Percentiles rank a stretch among this genome's conserved stretches.
Conservation (phyloP, 2,113 vertebrate genomes). For the Laticauda laticaudata region DNA sequence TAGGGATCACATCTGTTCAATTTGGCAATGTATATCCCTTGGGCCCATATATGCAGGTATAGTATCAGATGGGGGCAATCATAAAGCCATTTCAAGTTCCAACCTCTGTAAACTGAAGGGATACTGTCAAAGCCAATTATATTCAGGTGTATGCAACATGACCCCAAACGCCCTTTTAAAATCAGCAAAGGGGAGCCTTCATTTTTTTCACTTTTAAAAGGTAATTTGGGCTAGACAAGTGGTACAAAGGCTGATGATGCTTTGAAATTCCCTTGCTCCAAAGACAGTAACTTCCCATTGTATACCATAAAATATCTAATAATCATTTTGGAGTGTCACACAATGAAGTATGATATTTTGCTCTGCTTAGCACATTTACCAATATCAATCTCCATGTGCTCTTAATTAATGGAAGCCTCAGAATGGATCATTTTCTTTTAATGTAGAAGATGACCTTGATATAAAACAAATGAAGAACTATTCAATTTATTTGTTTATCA, state of each 20-base stretch:
- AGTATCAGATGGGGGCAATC: conserved; percentile 1
- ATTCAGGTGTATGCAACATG: neutral
- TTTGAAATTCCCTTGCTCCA: neutral
- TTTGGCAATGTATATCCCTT: neutral
- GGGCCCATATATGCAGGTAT: neutral
- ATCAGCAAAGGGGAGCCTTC: neutral
- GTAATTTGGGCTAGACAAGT: neutral
- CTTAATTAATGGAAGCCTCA: neutral
- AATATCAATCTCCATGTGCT: neutral
- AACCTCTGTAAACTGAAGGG: neutral
- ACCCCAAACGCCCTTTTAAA: neutral
- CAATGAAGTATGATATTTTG: neutral
- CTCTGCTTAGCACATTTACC: neutral
- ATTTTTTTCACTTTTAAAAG: neutral
- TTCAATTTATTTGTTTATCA: neutral
- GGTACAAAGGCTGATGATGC: neutral
- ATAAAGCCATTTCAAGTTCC: neutral
- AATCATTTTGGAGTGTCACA: neutral
- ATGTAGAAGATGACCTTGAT: neutral
- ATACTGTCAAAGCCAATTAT: neutral
- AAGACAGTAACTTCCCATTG: neutral
- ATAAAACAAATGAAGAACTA: too few species aligned
- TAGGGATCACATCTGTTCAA: neutral
- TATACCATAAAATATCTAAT: neutral
- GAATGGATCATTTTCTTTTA: neutral